These are phyloP conservation scores for Teleiodes luculella DNA, from an alignment of 2,888 invertebrate genomes.

Conservation along the genomic window DNA sequence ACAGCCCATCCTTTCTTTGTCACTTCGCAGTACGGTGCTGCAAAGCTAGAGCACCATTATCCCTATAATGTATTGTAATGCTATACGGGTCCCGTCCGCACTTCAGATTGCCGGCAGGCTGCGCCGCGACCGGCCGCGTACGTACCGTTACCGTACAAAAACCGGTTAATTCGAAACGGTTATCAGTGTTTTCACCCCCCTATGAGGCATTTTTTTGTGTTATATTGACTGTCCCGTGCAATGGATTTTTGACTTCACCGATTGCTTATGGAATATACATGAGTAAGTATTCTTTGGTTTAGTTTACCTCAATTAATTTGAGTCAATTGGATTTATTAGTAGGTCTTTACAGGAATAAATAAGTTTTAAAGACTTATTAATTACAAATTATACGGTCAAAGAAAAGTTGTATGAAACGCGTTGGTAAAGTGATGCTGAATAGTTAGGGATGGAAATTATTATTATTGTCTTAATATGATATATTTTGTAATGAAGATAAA, in stretches of 20 bases:
- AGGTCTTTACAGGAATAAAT: too few relatives aligned
- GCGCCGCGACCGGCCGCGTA: constrained; percentile 35
- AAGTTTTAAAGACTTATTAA: too few relatives aligned
- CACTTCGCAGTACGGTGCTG: constrained; percentile 10
- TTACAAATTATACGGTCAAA: too few relatives aligned
- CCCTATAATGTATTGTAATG: constrained; percentile 20
- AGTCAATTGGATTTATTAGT: too few relatives aligned
- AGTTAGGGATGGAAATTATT: too few relatives aligned
- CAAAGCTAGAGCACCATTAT: constrained; percentile 17
- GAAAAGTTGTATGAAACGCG: too few relatives aligned
- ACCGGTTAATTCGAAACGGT: not conserved
- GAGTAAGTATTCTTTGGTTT: not conserved
- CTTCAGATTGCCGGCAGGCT: constrained; percentile 37
- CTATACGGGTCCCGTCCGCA: constrained; percentile 16
- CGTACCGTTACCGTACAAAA: constrained; percentile 10
- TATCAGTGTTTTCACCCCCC: not conserved
- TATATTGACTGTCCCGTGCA: not conserved
- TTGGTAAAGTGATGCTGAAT: too few relatives aligned
- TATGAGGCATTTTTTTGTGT: not conserved
- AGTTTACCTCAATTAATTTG: too few relatives aligned
- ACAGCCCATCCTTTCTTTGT: constrained; percentile 1
- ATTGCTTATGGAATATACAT: not conserved
- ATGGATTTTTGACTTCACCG: not conserved
- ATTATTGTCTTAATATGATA: too few relatives aligned
- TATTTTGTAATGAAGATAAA: too few relatives aligned